Conservation (phyloP, 2,888 invertebrate genomes). For the Aelia acuminata region DNA sequence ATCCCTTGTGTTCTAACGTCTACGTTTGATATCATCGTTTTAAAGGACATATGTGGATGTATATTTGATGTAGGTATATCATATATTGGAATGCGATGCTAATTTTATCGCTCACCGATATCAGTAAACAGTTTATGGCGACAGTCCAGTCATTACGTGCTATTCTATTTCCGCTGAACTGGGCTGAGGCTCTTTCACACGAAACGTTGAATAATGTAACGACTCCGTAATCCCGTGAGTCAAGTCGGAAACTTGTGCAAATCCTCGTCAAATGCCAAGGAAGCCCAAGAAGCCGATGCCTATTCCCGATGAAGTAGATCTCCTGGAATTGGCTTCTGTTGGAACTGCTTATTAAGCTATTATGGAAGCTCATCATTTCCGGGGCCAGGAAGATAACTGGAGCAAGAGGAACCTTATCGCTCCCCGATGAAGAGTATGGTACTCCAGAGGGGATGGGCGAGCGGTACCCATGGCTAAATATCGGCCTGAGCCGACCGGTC, state of each 20-base stretch:
- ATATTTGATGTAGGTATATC: too few species aligned
- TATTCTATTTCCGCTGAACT: background rate
- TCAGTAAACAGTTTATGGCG: background rate
- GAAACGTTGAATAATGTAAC: slow-evolving; percentile 14
- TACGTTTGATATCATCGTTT: too few species aligned
- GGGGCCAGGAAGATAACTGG: background rate
- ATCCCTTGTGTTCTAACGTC: too few species aligned
- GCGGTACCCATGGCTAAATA: background rate
- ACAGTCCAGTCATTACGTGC: slow-evolving; percentile 9
- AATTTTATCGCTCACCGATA: too few species aligned
- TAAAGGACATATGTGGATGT: too few species aligned
- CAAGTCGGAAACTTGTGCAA: background rate
- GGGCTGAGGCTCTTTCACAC: background rate
- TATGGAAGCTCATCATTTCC: background rate
- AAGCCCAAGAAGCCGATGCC: background rate
- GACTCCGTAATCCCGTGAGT: slow-evolving; percentile 7
- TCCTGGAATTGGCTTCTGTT: background rate
- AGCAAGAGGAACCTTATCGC: background rate
- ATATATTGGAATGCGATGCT: too few species aligned
- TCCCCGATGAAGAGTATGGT: background rate
- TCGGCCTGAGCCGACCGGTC: background rate
- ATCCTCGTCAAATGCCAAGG: slow-evolving; percentile 18
- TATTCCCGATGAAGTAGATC: background rate
- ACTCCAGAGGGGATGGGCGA: background rate
- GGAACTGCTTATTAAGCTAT: background rate